Evolutionary conservation across 1,140 invertebrate species (phyloP), one percentile per base, ranked within the genome.

Genomic region (Zaprionus ghesquierei): DNA sequence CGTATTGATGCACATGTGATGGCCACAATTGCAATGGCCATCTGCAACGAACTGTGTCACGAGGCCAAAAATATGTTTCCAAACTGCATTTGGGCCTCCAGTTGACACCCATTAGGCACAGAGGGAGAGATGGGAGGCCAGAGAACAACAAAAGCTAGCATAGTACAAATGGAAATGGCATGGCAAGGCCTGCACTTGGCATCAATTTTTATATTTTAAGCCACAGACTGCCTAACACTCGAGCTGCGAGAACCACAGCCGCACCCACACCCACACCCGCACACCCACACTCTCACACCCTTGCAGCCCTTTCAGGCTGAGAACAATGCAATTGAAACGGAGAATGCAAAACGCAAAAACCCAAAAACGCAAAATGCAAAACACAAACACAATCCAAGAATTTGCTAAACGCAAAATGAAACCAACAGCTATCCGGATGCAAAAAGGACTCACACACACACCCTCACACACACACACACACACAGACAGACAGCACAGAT

Each of bases 121-220:
- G 5, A n/a, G 35, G 35, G 5, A n/a, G 49, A 56, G 38, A n/a
- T 6, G 6, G 25, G 8, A 51, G 8, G n/a, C n/a, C 15, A 23
- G 33, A 31, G 22, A 61, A 51, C 64, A 53, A 18, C 25, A 41
- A 54, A 62, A 73, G 33, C 38, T 20, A 56, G 15, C n/a, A n/a
- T n/a, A 81, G 68, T 79, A 64, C 63, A 81, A 85, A 81, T 78
- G 59, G 59, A 70, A 75, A 74, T 70, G 77, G 63, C 54, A 56
- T 61, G 61, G 81, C 75, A 87, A 76, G 84, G 71, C 69, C 82
- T 79, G 76, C 79, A 89, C 79, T 89, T 89, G 79, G 75, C 84
- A 89, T 89, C 79, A 87, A 87, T 87, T 87, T 87, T 82, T 87
- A 87, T 81, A 87, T 89, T 87, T 87, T 66, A 87, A 87, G 82